These are phyloP conservation scores for Megalonaias nervosa DNA, from an alignment of 1,140 invertebrate species.

Conservation along the genomic window DNA sequence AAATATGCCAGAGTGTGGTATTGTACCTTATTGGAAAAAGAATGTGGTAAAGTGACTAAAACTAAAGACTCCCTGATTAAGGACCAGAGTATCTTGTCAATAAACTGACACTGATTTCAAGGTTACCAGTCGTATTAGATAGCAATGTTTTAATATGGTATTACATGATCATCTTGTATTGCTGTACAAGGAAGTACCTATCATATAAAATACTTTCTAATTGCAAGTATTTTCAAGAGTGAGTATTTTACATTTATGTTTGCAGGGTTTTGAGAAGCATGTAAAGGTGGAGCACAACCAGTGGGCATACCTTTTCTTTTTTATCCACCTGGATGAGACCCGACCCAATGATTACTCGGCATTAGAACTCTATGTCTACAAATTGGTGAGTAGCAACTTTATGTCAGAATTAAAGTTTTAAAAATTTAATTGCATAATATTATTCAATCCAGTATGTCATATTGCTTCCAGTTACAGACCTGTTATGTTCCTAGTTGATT, in stretches of 20 bases:
- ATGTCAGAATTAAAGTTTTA: neutral
- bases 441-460: neutral
- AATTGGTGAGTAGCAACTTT: conserved; percentile 48
- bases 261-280: conserved; percentile 66
- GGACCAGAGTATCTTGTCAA: too few species aligned
- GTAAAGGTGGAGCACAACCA: conserved; percentile 67
- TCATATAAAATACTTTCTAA: too few species aligned
- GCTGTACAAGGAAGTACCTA: too few species aligned
- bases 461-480: neutral
- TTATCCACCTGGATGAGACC: conserved; percentile 67
- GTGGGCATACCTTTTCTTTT: conserved; percentile 70
- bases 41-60: too few species aligned
- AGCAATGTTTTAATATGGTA: too few species aligned
- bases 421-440: neutral
- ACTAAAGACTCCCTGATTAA: too few species aligned
- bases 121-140: too few species aligned
- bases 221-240: too few species aligned
- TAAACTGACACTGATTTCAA: too few species aligned
- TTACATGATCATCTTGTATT: too few species aligned
- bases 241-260: neutral
- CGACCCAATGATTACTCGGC: conserved; percentile 65
- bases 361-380: conserved; percentile 63
- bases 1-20: too few species aligned
- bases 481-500: neutral
- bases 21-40: too few species aligned